Percentiles rank a stretch among this genome's conserved stretches.
Conservation (phyloP, 2,113 vertebrate species). For the Bothrops jararaca region DNA sequence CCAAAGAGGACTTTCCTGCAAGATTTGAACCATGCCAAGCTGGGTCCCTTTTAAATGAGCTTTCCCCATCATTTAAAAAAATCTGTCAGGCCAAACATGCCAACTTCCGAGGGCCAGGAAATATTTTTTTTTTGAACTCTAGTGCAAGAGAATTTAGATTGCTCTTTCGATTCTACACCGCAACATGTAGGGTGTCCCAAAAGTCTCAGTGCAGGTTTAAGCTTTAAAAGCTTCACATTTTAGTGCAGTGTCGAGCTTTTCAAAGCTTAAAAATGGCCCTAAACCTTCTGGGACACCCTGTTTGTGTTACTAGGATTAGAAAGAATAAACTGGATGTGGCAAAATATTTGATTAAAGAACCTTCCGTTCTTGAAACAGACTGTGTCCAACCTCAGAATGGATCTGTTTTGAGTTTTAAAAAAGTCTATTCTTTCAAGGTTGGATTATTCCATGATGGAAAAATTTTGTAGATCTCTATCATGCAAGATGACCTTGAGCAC, state of each 20-base stretch:
- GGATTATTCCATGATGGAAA: background rate
- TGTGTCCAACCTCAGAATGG: background rate
- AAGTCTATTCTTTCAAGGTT: background rate
- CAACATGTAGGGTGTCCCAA: background rate
- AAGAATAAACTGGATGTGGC: background rate
- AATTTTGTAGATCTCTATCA: background rate
- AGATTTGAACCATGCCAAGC: background rate
- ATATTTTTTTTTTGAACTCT: background rate
- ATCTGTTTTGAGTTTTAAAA: background rate
- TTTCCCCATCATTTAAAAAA: background rate
- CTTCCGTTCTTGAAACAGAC: background rate
- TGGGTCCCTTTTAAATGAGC: background rate
- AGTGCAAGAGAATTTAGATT: background rate
- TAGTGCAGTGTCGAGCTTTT: background rate
- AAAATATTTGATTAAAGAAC: background rate
- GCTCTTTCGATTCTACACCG: background rate
- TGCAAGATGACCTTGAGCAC: background rate
- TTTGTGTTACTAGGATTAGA: background rate
- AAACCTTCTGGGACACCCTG: background rate
- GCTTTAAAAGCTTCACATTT: background rate
- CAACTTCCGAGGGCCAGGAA: background rate
- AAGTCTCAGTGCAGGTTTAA: background rate
- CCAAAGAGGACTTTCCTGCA: slow-evolving; percentile 80
- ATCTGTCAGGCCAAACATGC: background rate
- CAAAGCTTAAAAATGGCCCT: background rate